A percentile compares a stretch with the other conserved stretches of the same genome.
phyloP scores from a whole-genome alignment of 2,113 vertebrate genomes.

The Oenanthe melanoleuca region DNA sequence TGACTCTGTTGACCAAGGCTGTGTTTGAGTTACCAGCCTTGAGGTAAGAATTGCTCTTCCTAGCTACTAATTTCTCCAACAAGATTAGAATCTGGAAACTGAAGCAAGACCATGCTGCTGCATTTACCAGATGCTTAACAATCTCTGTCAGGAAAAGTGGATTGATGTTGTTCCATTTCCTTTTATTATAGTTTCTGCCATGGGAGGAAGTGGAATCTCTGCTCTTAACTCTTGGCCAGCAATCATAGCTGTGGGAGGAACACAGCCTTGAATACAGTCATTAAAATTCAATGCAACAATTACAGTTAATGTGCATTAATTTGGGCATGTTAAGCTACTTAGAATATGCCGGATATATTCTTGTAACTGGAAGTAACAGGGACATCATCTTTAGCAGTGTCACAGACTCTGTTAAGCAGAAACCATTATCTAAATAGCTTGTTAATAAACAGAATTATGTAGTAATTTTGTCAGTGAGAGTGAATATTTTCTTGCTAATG shows the following conservation, averaged over 20 bases:
- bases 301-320: background rate
- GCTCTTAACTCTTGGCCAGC: background rate
- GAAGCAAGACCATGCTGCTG: background rate
- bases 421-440: background rate
- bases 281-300: background rate
- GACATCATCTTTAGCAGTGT: background rate
- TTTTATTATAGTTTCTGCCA: slow-evolving; percentile 30
- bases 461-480: background rate
- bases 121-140: background rate
- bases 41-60: slow-evolving; percentile 12
- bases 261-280: background rate
- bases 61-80: background rate
- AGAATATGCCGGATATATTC: background rate
- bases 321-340: background rate
- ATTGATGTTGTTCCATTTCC: slow-evolving; percentile 31
- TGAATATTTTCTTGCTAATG: background rate
- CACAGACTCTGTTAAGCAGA: background rate
- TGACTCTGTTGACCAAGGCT: background rate
- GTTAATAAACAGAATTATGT: background rate
- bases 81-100: slow-evolving; percentile 7
- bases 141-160: background rate
- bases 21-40: background rate
- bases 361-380: background rate
- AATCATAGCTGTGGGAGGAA: background rate
- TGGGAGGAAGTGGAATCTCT: slow-evolving; percentile 21